phyloP scores from a whole-genome alignment of 2,888 invertebrate genomes.

The Aethes cnicana region DNA sequence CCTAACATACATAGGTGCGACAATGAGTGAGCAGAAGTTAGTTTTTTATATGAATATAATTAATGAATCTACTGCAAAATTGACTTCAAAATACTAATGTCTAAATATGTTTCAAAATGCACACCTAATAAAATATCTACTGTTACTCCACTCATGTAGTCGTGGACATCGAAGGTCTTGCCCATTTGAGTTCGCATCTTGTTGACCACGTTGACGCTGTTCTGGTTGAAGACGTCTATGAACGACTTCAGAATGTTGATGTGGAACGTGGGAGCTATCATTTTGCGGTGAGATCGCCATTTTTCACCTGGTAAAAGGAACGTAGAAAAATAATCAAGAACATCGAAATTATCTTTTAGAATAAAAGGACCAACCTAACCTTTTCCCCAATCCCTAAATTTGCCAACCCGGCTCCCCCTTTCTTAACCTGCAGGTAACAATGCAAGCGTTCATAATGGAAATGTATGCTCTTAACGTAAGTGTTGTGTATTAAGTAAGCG shows the following conservation, averaged over 20 bases:
- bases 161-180: constrained; percentile 89
- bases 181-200: constrained; percentile 85
- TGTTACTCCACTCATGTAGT: constrained; percentile 90
- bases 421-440: too few species aligned
- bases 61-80: too few species aligned
- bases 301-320: constrained; percentile 89
- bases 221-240: constrained; percentile 88
- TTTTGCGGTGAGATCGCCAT: constrained; percentile 91
- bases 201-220: constrained; percentile 86
- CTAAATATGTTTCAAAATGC: too few species aligned
- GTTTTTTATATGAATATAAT: too few species aligned
- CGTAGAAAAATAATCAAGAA: too few species aligned
- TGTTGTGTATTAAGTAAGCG: too few species aligned
- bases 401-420: background rate
- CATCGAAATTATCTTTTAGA: too few species aligned
- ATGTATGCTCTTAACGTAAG: too few species aligned
- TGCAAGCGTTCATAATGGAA: too few species aligned
- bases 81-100: too few species aligned
- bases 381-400: background rate
- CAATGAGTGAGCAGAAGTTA: too few species aligned
- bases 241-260: constrained; percentile 91
- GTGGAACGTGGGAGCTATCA: constrained; percentile 93
- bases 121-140: constrained; percentile 89
- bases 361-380: background rate
- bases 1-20: too few species aligned